These are phyloP conservation scores for Sorex araneus DNA, from an alignment of 2,113 vertebrate species.

Conservation along the genomic window DNA sequence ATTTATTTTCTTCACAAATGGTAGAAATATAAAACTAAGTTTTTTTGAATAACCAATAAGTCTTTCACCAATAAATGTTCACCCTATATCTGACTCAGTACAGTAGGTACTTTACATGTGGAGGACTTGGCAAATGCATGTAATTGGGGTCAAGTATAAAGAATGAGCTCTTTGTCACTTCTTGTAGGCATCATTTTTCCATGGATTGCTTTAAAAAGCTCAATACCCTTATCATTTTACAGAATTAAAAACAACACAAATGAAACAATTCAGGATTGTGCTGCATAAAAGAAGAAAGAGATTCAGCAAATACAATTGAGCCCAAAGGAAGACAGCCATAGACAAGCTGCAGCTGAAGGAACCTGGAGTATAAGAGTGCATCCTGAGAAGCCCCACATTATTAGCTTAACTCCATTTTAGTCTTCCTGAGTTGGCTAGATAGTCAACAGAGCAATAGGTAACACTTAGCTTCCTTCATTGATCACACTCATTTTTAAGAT, in stretches of 20 bases:
- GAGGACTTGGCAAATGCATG: background rate
- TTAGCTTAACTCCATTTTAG: conserved; percentile 60
- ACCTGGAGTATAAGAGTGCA: conserved; percentile 49
- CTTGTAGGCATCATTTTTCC: conserved; percentile 42
- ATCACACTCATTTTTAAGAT: conserved; percentile 63
- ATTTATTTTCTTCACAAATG: conserved; percentile 52
- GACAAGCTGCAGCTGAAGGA: conserved; percentile 37
- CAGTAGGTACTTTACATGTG: background rate
- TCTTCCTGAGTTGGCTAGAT: conserved; percentile 34
- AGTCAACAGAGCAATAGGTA: conserved; percentile 53
- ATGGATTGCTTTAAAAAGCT: conserved; percentile 60
- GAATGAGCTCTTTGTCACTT: conserved; percentile 23
- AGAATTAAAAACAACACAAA: conserved; percentile 52
- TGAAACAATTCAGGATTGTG: conserved; percentile 67
- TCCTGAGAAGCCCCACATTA: conserved; percentile 6
- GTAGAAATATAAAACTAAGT: conserved; percentile 35
- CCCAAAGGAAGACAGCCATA: conserved; percentile 66
- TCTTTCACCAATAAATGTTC: conserved; percentile 8
- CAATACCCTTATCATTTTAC: conserved; percentile 71
- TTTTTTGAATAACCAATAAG: conserved; percentile 64
- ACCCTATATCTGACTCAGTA: background rate
- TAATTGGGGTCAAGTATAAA: background rate
- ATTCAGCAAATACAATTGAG: conserved; percentile 64
- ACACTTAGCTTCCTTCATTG: conserved; percentile 54
- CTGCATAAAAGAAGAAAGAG: conserved; percentile 70